Conservation (phyloP, 2,888 invertebrate genomes). For the Lathronympha strigana region DNA sequence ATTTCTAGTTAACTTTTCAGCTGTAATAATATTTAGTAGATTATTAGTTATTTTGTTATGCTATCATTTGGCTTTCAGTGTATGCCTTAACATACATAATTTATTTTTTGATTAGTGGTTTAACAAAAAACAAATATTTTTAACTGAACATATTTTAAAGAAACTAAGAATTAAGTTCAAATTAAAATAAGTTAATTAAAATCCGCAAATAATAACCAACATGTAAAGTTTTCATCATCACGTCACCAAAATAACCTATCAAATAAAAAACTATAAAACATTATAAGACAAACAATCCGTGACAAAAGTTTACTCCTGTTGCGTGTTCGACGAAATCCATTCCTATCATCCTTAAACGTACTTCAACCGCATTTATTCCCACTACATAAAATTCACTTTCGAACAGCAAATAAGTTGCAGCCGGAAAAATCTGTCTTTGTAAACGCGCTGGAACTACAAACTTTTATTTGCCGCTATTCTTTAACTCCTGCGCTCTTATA, state of each 20-base stretch:
- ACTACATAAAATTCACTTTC: constrained; percentile 26
- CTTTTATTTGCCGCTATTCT: constrained; percentile 43
- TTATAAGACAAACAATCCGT: constrained; percentile 77
- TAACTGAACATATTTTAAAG: no score
- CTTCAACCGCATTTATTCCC: neutral
- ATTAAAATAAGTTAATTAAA: no score
- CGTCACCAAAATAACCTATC: no score
- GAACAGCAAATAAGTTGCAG: constrained; percentile 23
- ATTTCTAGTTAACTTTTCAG: neutral
- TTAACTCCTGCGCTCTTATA: constrained; percentile 48
- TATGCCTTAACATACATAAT: no score
- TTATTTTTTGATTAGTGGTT: no score
- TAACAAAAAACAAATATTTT: no score
- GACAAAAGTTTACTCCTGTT: constrained; percentile 78
- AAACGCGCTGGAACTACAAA: constrained; percentile 56
- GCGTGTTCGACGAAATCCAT: constrained; percentile 77
- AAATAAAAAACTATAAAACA: constrained; percentile 68
- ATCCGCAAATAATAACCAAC: neutral
- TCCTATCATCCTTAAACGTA: constrained; percentile 52
- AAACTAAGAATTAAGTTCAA: no score
- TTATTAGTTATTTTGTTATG: no score
- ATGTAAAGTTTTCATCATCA: constrained; percentile 39
- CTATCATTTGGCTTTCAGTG: no score
- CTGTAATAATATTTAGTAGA: neutral
- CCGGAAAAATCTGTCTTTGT: constrained; percentile 58